Percentiles rank a stretch among this genome's conserved stretches.
phyloP scores from a whole-genome alignment of 2,888 invertebrate genomes.

The Trissolcus japonicus region DNA sequence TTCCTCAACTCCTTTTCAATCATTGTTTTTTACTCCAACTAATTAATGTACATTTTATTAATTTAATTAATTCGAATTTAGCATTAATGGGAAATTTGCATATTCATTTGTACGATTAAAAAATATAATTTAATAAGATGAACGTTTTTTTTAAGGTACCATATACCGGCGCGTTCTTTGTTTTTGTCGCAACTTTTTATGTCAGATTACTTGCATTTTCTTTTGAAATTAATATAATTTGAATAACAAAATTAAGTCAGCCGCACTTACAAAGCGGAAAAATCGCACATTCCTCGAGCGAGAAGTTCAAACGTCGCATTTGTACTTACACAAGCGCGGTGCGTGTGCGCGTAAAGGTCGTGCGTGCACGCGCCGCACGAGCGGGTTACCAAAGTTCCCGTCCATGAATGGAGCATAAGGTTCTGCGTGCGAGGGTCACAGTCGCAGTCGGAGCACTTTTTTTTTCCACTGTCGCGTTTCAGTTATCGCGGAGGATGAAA shows the following conservation, averaged over 20 bases:
- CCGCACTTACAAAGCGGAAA: conserved; percentile 32
- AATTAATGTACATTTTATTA: no score
- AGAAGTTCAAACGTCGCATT: conserved; percentile 37
- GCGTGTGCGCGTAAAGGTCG: conserved; percentile 42
- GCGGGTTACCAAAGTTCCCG: conserved; percentile 57
- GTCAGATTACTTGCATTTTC: not conserved
- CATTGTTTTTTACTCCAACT: no score
- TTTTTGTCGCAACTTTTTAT: not conserved
- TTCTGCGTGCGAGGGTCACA: conserved; percentile 57
- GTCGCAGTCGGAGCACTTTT: conserved; percentile 36
- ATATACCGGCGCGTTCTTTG: no score
- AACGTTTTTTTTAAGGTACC: no score
- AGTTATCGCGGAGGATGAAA: conserved; percentile 49
- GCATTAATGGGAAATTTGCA: no score
- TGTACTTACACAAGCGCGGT: conserved; percentile 18
- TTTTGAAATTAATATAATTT: not conserved
- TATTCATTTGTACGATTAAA: no score
- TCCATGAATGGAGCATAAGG: conserved; percentile 59
- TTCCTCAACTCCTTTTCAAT: no score
- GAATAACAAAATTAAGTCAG: not conserved
- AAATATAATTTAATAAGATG: no score
- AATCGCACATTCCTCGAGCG: conserved; percentile 39
- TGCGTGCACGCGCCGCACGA: conserved; percentile 52
- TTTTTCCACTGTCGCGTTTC: conserved; percentile 21
- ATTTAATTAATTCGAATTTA: no score